Base-by-base conservation (phyloP, 2,113 vertebrate genomes). In the Sclerurus mexicanus region DNA sequence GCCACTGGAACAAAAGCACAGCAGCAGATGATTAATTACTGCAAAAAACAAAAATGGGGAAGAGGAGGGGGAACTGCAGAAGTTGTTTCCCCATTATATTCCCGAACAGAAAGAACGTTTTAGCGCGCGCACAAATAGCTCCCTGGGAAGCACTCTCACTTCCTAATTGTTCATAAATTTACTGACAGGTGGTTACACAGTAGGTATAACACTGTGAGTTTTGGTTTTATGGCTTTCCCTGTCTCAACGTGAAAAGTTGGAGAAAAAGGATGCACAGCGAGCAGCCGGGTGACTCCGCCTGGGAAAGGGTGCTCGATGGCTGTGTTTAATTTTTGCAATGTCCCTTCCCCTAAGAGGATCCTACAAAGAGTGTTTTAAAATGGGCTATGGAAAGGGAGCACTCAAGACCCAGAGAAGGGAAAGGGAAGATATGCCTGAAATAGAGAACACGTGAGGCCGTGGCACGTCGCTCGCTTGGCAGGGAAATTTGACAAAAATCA, bases 121-220 rank as follows among this genome's bases (percentile, higher is more conserved):
- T 98, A 97, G 97, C 80, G 73, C 20, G 59, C 30, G 22, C 85
- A 66, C 97, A 97, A 98, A 98, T 98, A 95, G 96, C 96, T 98
- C 97, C 97, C 98, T 96, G 94, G 98, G 97, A 98, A 98, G 97
- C 96, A 95, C 97, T 98, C 98, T 96, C 74, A 66, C 96, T 97
- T 97, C 96, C 97, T 98, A 98, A 98, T 98, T 98, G 98, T 98
- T 98, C 98, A 98, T 98, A 98, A 98, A 98, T 98, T 98, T 97
- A 90, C 98, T 97, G 97, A 97, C 97, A 98, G 98, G 98, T 98
- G 98, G 97, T 98, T 98, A 97, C 97, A 96, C 98, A 96, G 98
- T 98, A 98, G 97, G 97, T 97, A 88, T 89, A 95, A 90, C 95
- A 85, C 91, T 39, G 77, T 56, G 95, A 97, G 97, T 96, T 98